These are phyloP conservation scores for Ophioninae sp. DNA, from an alignment of 2,888 invertebrate species.

Conservation along the genomic window DNA sequence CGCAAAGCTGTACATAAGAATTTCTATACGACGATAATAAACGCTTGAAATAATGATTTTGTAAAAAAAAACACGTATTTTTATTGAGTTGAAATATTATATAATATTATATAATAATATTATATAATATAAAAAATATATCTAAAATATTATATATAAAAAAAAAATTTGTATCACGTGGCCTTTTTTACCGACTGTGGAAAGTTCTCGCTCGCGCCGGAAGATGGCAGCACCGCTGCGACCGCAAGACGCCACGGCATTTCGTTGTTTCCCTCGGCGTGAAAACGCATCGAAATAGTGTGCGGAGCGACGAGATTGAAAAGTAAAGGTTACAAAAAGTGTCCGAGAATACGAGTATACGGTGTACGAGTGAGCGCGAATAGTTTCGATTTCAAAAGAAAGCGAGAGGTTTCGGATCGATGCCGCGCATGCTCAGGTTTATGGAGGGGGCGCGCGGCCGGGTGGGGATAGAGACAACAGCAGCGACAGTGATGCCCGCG, in stretches of 20 bases:
- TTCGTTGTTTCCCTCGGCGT: neutral
- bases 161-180: too few relatives aligned
- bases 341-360: neutral
- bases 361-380: conserved; percentile 1
- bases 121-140: too few relatives aligned
- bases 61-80: neutral
- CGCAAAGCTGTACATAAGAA: conserved; percentile 7
- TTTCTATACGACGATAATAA: neutral
- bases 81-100: neutral
- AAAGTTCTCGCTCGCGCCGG: neutral
- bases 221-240: neutral
- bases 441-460: neutral
- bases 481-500: conserved; percentile 19
- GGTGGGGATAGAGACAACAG: conserved; percentile 1
- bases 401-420: conserved; percentile 68
- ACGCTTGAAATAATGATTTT: neutral
- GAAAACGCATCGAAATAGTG: neutral
- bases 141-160: too few relatives aligned
- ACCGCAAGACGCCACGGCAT: conserved; percentile 25
- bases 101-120: too few relatives aligned
- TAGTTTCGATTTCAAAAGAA: conserved; percentile 76
- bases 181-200: too few relatives aligned
- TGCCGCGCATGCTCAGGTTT: conserved; percentile 9
- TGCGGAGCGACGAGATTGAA: neutral
- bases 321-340: neutral